Base-by-base conservation (phyloP, 2,888 invertebrate genomes). In the Nebria brevicollis region DNA sequence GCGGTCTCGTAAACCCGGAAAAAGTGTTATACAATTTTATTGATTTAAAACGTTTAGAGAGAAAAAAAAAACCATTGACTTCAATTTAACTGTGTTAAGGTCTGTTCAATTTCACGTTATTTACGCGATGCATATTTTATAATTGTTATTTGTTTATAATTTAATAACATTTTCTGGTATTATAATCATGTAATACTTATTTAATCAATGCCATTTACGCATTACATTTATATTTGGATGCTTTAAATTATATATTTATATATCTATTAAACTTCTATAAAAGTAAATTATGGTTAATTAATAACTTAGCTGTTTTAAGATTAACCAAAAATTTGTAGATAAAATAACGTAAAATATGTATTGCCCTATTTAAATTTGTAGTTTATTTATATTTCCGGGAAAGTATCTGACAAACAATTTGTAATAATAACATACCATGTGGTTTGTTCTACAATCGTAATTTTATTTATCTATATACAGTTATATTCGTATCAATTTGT, bases 381-480 rank as follows among this genome's bases (percentile, higher is more conserved):
- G 10, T 68, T 68, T 54, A 11, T 54, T 54, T 54, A 13, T 8
- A 54, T 54, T 54, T 54, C 54, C 54, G 54, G 54, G 54, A 54
- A 54, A 54, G 54, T 54, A 54, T 13, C 15, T 15, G 25, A 13
- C 13, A 68, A 11, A 54, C 4, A 54, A 13, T 6, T 7, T 54
- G 54, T 54, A 11, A 13, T 66, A 25, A 15, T 13, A 5, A 26
- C 10, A 68, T 25, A 20, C 11, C 26, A 68, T 68, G 11, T 6
- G 13, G 8, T 15, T 13, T 10, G 15, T 2, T 11, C 10, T 10
- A 68, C 13, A 2, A 68, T 68, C 13, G 8, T 68, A 25, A 68
- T 68, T 68, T 25, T 68, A 25, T 68, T n/a, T 68, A 6, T 13
- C 26, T 68, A 68, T 25, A 68, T 68, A 68, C 10, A 68, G 26